A percentile compares a stretch with the other conserved stretches of the same genome.
These are phyloP conservation scores for Haemorhous mexicanus DNA, from an alignment of 2,113 vertebrate species.

Conservation along the genomic window DNA sequence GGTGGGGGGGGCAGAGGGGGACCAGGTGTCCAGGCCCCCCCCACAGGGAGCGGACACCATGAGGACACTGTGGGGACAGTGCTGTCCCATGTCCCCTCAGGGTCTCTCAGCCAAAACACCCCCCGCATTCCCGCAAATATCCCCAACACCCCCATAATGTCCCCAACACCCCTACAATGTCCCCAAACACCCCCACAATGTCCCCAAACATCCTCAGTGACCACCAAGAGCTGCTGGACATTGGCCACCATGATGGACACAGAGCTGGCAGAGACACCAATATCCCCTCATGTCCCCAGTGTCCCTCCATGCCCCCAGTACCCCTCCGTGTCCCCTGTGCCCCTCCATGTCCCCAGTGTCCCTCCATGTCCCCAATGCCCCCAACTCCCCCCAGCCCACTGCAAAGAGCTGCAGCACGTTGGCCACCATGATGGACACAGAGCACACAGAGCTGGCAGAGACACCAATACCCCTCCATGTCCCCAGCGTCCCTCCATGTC, in stretches of 20 bases:
- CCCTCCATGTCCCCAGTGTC: no score
- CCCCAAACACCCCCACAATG: background rate
- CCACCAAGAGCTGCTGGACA: background rate
- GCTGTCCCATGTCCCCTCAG: background rate
- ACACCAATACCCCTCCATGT: no score
- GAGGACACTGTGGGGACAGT: background rate
- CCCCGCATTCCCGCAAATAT: background rate
- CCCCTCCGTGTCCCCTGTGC: background rate
- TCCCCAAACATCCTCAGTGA: no score
- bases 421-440: slow-evolving; percentile 91
- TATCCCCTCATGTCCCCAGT: no score
- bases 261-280: background rate
- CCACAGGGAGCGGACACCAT: no score
- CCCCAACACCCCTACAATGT: background rate
- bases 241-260: background rate
- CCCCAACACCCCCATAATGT: background rate
- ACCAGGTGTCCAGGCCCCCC: no score
- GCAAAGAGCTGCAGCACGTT: background rate
- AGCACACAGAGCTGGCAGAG: background rate
- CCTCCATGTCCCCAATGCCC: no score
- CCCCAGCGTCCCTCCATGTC: background rate
- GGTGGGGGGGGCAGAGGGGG: background rate
- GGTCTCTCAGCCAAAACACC: no score
- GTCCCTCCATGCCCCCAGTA: background rate
- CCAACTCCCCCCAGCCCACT: background rate